Conservation (phyloP, 2,888 invertebrate genomes). For the Dione vanillae region DNA sequence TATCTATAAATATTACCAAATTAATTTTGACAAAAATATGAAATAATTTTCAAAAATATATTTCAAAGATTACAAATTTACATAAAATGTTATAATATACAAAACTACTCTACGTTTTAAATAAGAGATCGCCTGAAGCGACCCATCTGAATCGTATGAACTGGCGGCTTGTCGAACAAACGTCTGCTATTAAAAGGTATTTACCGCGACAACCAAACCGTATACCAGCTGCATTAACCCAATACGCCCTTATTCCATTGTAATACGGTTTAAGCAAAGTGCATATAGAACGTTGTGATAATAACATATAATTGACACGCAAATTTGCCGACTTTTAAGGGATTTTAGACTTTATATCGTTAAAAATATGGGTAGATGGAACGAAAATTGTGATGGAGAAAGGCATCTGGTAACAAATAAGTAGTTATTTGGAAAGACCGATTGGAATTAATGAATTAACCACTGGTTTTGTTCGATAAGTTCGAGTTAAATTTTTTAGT, state of each 20-base stretch:
- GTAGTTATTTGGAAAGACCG: slow-evolving; percentile 57
- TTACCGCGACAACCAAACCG: slow-evolving; percentile 65
- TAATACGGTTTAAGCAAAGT: slow-evolving; percentile 30
- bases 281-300: slow-evolving; percentile 40
- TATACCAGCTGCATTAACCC: slow-evolving; percentile 8
- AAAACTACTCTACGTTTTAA: slow-evolving; percentile 57
- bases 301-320: slow-evolving; percentile 50
- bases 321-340: slow-evolving; percentile 42
- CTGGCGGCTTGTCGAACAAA: slow-evolving; percentile 57
- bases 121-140: slow-evolving; percentile 70
- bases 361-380: slow-evolving; percentile 21
- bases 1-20: too few species aligned
- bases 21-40: too few species aligned
- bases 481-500: slow-evolving; percentile 33
- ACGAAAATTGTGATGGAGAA: slow-evolving; percentile 33
- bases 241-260: slow-evolving; percentile 43
- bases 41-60: too few species aligned
- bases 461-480: slow-evolving; percentile 53
- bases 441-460: slow-evolving; percentile 64
- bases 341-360: slow-evolving; percentile 41
- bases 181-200: slow-evolving; percentile 76
- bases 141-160: slow-evolving; percentile 64
- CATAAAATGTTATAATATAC: not conserved
- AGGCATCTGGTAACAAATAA: slow-evolving; percentile 47
- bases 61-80: too few species aligned